Base-by-base conservation (phyloP, 2,888 invertebrate genomes). In the Arge pagana region DNA sequence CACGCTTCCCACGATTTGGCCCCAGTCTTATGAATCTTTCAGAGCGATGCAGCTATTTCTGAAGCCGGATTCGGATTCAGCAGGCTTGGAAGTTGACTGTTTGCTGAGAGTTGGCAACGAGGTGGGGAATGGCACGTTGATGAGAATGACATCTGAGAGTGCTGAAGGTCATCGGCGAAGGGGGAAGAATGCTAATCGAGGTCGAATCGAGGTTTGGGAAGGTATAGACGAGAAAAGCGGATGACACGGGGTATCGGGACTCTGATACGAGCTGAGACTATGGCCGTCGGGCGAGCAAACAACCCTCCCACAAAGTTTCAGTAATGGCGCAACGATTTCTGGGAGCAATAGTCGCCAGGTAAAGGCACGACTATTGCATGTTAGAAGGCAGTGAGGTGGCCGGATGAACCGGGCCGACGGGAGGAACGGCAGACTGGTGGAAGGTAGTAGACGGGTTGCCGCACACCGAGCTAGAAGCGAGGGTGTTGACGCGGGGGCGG, bases 261-360 rank as follows among this genome's bases (percentile, higher is more conserved):
- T 26, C 10, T 16, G 30, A 30, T 26, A 13, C 2, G 13, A n/a
- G n/a, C 4, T 13, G 67, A 71, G 70, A 71, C 68, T 70, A 72
- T 71, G 71, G 72, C 71, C 67, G 68, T 71, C 63, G 69, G 64
- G 61, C 69, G 68, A 69, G 73, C 71, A 72, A 71, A 72, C 72
- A 64, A 70, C 31, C 31, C 42, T 10, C 23, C 10, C 7, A 15
- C 6, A 7, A 16, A 70, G 70, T 71, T 72, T 66, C 65, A 68
- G 68, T 72, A 71, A 73, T 73, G 72, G 72, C 69, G 71, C 66
- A 69, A 67, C 70, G 69, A 73, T 72, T 39, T 21, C 19, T 33
- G 48, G n/a, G 33, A 23, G 40, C 42, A 43, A 63, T 28, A 39
- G 41, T 6, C 10, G 48, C 36, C 18, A 28, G 43, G 30, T 31